Percentiles rank a stretch among this genome's conserved stretches.
These are phyloP conservation scores for Drosophila tani DNA, from an alignment of 1,140 invertebrate species.

Conservation along the genomic window DNA sequence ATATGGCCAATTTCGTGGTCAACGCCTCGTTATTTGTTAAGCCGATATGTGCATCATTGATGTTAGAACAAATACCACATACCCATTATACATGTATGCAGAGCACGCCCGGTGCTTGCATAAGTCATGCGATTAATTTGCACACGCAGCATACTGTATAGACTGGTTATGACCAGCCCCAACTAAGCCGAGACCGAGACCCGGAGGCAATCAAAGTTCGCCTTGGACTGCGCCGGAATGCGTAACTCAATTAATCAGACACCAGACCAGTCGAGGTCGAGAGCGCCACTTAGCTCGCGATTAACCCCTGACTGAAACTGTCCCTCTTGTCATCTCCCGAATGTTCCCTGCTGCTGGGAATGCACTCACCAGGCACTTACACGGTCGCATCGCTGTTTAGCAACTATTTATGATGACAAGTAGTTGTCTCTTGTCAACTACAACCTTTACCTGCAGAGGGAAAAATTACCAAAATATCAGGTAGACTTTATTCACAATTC, in stretches of 20 bases:
- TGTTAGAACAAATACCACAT: background rate
- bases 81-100: background rate
- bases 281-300: slow-evolving; percentile 37
- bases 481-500: no score
- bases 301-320: slow-evolving; percentile 35
- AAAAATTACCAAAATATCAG: slow-evolving; percentile 2
- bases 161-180: background rate
- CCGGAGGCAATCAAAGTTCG: slow-evolving; percentile 6
- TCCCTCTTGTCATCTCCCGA: background rate
- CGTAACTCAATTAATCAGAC: slow-evolving; percentile 61
- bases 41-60: background rate
- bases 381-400: slow-evolving; percentile 39
- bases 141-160: background rate
- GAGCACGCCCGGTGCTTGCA: background rate
- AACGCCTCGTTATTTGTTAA: slow-evolving; percentile 3
- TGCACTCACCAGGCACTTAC: slow-evolving; percentile 31
- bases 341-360: background rate
- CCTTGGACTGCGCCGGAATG: slow-evolving; percentile 9
- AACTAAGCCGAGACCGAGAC: background rate
- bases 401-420: slow-evolving; percentile 58
- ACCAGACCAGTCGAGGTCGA: slow-evolving; percentile 41
- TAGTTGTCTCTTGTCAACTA: slow-evolving; percentile 28
- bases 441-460: slow-evolving; percentile 1
- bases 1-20: background rate
- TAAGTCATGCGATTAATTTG: slow-evolving; percentile 23